These are phyloP conservation scores for Callipepla squamata DNA, from an alignment of 2,113 vertebrate species.

Conservation along the genomic window DNA sequence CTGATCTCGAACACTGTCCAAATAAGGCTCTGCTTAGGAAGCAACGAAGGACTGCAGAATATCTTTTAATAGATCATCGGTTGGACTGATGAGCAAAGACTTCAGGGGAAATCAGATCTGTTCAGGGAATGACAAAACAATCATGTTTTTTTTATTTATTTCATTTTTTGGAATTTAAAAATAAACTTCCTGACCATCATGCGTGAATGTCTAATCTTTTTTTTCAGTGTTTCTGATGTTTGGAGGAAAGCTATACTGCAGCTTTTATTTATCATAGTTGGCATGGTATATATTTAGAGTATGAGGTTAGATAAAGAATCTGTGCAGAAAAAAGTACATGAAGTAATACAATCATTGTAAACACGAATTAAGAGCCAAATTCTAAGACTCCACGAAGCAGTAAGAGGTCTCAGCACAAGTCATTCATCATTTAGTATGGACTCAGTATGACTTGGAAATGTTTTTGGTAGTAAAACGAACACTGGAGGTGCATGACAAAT, in stretches of 20 bases:
- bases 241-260: not conserved
- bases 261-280: not conserved
- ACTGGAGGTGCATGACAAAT: not conserved
- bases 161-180: not conserved
- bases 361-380: not conserved
- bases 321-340: not conserved
- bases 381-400: not conserved
- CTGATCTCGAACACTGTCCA: not conserved
- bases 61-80: not conserved
- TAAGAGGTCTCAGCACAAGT: not conserved
- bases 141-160: not conserved
- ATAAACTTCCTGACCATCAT: not conserved
- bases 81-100: not conserved
- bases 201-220: not conserved
- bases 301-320: not conserved
- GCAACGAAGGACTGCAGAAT: not conserved
- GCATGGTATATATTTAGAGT: not conserved
- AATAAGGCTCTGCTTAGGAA: not conserved
- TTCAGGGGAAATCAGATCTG: not conserved
- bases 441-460: not conserved
- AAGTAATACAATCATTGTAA: not conserved
- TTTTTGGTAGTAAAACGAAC: not conserved
- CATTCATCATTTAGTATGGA: not conserved
- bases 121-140: not conserved
- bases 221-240: not conserved